Conservation (phyloP, 2,797 vertebrate genomes). For the Delichon dasypus region DNA sequence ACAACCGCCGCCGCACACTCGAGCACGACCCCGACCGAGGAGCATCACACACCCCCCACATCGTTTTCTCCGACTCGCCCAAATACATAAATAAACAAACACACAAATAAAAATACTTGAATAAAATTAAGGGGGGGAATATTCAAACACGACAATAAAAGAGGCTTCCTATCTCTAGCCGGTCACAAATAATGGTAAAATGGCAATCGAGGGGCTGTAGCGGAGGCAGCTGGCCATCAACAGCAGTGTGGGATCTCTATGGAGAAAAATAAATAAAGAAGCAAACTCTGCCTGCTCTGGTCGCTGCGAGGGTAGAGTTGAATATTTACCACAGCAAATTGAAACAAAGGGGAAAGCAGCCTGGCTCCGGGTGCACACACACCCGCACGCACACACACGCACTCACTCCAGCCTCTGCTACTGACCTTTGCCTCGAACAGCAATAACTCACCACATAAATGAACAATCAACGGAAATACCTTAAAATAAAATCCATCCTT, state of each 20-base stretch:
- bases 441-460: slow-evolving; percentile 94
- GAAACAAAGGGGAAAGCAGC: slow-evolving; percentile 76
- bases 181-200: slow-evolving; percentile 52
- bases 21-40: background rate
- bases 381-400: slow-evolving; percentile 59
- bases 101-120: background rate
- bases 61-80: background rate
- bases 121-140: background rate
- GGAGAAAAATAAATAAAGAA: slow-evolving; percentile 55
- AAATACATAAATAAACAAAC: slow-evolving; percentile 22
- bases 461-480: slow-evolving; percentile 99
- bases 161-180: slow-evolving; percentile 20
- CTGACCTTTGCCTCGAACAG: slow-evolving; percentile 90
- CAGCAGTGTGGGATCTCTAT: slow-evolving; percentile 39
- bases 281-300: slow-evolving; percentile 58
- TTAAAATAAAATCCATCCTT: slow-evolving; percentile 99
- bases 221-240: slow-evolving; percentile 43
- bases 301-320: slow-evolving; percentile 47
- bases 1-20: background rate
- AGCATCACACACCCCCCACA: background rate
- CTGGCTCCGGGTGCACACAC: slow-evolving; percentile 66
- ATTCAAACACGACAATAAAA: background rate
- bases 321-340: slow-evolving; percentile 70
- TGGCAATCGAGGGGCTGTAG: slow-evolving; percentile 33
- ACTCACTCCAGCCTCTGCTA: slow-evolving; percentile 74